These are phyloP conservation scores for Macrophya alboannulata DNA, from an alignment of 2,888 invertebrate species.

Conservation along the genomic window DNA sequence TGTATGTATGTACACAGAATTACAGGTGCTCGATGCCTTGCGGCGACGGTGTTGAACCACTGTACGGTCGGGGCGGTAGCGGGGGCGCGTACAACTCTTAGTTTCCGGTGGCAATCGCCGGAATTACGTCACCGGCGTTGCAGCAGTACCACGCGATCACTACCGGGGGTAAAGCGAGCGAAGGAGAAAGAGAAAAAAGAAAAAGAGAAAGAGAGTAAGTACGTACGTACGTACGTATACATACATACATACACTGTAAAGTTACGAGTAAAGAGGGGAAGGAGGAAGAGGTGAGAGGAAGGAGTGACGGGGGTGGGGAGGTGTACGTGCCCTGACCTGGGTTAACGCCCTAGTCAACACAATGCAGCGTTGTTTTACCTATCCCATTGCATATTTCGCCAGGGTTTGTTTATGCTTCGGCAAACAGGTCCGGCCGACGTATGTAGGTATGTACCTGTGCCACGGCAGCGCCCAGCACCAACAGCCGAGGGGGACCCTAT, in stretches of 20 bases:
- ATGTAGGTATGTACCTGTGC: conserved; percentile 26
- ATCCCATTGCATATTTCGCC: conserved; percentile 65
- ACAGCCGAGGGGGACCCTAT: conserved; percentile 55
- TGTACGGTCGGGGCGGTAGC: background rate
- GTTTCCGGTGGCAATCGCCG: conserved; percentile 55
- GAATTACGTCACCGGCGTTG: conserved; percentile 43
- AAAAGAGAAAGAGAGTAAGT: conserved; percentile 58
- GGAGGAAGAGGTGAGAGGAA: background rate
- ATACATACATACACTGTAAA: background rate
- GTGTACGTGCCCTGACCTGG: conserved; percentile 72
- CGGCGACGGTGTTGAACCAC: background rate
- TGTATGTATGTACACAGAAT: background rate
- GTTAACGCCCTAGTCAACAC: conserved; percentile 73
- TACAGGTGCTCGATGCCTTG: conserved; percentile 8
- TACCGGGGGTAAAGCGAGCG: conserved; percentile 42
- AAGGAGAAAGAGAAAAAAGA: conserved; percentile 61
- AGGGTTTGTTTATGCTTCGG: conserved; percentile 61
- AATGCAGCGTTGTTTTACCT: conserved; percentile 72
- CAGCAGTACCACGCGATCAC: background rate
- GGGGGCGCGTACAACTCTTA: conserved; percentile 24
- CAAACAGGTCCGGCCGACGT: conserved; percentile 62
- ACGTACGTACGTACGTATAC: background rate
- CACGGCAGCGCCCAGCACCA: background rate
- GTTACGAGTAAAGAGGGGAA: conserved; percentile 54
- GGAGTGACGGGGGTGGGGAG: conserved; percentile 4